Evolutionary conservation across 2,797 vertebrate genomes (phyloP), one percentile per base, ranked within the genome.

Genomic region (Cyclopterus lumpus): DNA sequence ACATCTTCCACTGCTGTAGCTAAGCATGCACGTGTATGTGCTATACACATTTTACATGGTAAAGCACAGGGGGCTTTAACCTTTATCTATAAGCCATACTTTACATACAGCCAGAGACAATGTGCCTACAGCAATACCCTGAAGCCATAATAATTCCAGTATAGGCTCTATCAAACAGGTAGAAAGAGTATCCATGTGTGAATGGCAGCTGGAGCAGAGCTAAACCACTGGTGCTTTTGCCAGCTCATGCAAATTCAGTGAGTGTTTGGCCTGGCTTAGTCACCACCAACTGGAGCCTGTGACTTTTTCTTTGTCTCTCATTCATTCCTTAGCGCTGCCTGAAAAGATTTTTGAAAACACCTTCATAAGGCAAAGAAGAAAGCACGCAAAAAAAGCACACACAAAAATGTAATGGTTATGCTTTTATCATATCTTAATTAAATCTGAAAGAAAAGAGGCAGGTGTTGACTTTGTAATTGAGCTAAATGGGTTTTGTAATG

Each of bases 161-260:
- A 44, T 75, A 68, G 66, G 49, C 55, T 84, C 51, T 67, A 85
- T 88, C 71, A 82, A 84, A 90, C 86, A 89, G 86, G 83, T 85
- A 81, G 75, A 82, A 30, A 32, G 68, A 73, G 62, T 67, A 73
- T 82, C 75, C 72, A 65, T 81, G 82, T 67, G 74, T 81, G 77
- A 86, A 67, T 65, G 65, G 81, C 84, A 81, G 82, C 82, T 85
- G 80, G 58, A 82, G 78, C 73, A 71, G 11, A 64, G 81, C 73
- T 69, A 66, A 83, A 67, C 78, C 67, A 71, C 77, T 67, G 75
- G 24, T 75, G 84, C 71, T 75, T 73, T 49, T 86, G 77, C 85
- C 84, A 87, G 79, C 85, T 83, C 83, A 89, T 90, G 64, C 82
- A 86, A 88, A 92, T 92, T 80, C 81, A 82, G 0, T 32, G 64